phyloP scores from a whole-genome alignment of 1,140 invertebrate genomes.

The Periplaneta americana region DNA sequence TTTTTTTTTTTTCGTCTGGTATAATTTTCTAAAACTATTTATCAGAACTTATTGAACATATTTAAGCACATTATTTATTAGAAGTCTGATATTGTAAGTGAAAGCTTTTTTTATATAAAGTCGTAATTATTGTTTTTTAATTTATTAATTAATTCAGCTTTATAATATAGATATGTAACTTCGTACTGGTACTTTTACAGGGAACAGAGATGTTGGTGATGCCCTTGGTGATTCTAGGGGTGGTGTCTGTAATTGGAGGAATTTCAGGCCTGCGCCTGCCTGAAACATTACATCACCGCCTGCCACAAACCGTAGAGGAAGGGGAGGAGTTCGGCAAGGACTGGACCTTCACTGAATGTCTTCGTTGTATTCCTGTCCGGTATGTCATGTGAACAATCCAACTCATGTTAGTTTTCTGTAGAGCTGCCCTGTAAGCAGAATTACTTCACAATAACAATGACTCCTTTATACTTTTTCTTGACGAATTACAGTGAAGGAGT shows the following conservation, averaged over 20 bases:
- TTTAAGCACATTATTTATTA: background rate
- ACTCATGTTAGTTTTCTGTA: too few species aligned
- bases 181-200: too few species aligned
- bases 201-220: conserved; percentile 77
- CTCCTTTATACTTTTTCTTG: too few species aligned
- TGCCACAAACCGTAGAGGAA: conserved; percentile 80
- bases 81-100: conserved; percentile 15
- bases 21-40: too few species aligned
- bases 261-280: conserved; percentile 70
- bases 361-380: conserved; percentile 57
- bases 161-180: background rate
- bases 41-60: too few species aligned
- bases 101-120: too few species aligned
- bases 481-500: too few species aligned
- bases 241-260: conserved; percentile 70
- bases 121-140: too few species aligned
- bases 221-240: conserved; percentile 74
- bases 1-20: too few species aligned
- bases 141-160: background rate
- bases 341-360: conserved; percentile 66
- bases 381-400: conserved; percentile 36
- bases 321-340: conserved; percentile 84
- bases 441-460: too few species aligned
- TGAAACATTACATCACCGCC: conserved; percentile 70
- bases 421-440: too few species aligned